phyloP scores from a whole-genome alignment of 2,113 vertebrate species.

The Orycteropus afer region DNA sequence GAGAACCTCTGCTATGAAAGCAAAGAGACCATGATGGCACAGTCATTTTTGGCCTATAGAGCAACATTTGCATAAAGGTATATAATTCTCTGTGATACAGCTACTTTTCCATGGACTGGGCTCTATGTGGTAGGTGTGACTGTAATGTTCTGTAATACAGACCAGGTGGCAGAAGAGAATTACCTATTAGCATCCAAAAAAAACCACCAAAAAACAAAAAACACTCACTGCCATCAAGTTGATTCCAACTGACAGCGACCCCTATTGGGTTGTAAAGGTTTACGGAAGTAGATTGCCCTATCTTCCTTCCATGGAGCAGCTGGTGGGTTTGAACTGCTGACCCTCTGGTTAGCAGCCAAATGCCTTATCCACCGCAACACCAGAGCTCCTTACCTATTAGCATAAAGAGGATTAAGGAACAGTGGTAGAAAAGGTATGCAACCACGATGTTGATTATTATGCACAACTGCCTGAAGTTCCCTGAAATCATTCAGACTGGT shows the following conservation, averaged over 20 bases:
- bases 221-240: too few species aligned
- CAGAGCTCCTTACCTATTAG: background rate
- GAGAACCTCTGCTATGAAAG: background rate
- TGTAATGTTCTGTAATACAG: background rate
- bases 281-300: too few species aligned
- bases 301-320: too few species aligned
- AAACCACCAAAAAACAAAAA: too few species aligned
- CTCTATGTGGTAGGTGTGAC: background rate
- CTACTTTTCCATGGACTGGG: background rate
- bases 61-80: background rate
- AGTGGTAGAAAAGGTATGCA: background rate
- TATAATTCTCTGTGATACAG: background rate
- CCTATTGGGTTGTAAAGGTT: too few species aligned
- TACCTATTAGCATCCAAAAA: too few species aligned
- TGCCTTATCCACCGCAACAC: too few species aligned
- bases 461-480: background rate
- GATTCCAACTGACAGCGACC: too few species aligned
- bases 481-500: constrained; percentile 1
- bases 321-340: too few species aligned
- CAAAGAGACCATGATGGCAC: background rate
- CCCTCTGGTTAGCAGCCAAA: too few species aligned
- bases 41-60: background rate
- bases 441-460: background rate
- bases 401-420: background rate
- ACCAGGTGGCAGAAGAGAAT: background rate